Conservation (phyloP, 2,113 vertebrate species). For the Channa maculata region DNA sequence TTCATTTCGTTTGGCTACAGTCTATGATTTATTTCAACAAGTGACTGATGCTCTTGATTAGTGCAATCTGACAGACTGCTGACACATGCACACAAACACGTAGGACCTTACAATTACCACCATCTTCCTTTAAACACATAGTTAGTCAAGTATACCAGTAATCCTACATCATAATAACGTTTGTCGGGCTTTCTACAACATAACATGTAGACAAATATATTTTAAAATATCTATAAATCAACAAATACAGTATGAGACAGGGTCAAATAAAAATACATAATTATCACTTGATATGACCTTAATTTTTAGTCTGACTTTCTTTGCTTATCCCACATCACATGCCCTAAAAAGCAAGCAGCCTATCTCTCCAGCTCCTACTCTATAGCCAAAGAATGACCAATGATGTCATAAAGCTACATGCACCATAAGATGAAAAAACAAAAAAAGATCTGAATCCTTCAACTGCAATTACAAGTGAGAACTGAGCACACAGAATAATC, state of each 20-base stretch:
- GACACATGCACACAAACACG: not conserved
- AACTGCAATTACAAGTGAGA: conserved; percentile 24
- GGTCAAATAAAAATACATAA: too few relatives aligned
- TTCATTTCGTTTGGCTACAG: not conserved
- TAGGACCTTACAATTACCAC: too few relatives aligned
- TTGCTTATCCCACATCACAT: too few relatives aligned
- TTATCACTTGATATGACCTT: not conserved
- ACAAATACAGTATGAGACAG: too few relatives aligned
- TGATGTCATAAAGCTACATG: conserved; percentile 13
- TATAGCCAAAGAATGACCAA: conserved; percentile 1
- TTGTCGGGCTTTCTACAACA: not conserved
- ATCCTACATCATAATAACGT: too few relatives aligned
- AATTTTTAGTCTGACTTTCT: too few relatives aligned
- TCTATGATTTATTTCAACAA: not conserved
- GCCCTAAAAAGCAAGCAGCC: too few relatives aligned
- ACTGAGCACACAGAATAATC: conserved; percentile 24
- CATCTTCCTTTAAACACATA: too few relatives aligned
- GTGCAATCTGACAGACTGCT: not conserved
- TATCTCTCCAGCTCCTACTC: too few relatives aligned
- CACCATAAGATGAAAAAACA: conserved; percentile 4
- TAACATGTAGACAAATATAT: not conserved
- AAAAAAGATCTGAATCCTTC: conserved; percentile 11
- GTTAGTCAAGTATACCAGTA: too few relatives aligned
- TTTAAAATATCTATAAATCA: too few relatives aligned
- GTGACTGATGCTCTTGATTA: not conserved